These are phyloP conservation scores for Sorex maritimensis DNA, from an alignment of 2,797 vertebrate species.

Conservation along the genomic window DNA sequence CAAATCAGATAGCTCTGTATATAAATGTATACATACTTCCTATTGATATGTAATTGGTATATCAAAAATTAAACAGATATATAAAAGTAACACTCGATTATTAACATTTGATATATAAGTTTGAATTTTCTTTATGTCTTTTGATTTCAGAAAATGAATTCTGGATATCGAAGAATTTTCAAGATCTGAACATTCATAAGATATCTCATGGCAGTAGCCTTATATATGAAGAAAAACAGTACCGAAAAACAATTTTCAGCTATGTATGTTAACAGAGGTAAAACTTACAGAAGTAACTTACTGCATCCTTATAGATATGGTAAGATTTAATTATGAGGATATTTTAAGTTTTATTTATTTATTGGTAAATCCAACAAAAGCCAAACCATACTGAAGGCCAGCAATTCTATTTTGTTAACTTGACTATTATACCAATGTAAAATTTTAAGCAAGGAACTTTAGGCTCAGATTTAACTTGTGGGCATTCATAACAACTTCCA, in stretches of 20 bases:
- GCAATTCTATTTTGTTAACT: no score
- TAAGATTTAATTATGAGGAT: no score
- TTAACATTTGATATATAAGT: neutral
- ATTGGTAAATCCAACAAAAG: no score
- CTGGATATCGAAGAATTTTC: slow-evolving; percentile 11
- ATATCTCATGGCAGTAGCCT: neutral
- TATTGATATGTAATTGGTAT: slow-evolving; percentile 16
- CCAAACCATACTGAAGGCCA: no score
- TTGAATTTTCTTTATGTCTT: slow-evolving; percentile 42
- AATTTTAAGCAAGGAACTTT: no score
- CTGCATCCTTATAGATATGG: no score
- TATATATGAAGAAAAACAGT: slow-evolving; percentile 28
- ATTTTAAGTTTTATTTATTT: no score
- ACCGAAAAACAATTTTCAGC: no score
- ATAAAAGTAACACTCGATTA: neutral
- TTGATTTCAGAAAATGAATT: slow-evolving; percentile 46
- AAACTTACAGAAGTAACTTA: no score
- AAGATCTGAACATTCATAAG: neutral
- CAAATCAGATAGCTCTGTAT: neutral
- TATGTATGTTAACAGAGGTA: no score
- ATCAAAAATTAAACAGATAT: slow-evolving; percentile 57
- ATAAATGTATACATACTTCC: slow-evolving; percentile 2
- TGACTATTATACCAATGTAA: no score
- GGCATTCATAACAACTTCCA: neutral
- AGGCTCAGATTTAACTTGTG: neutral